phyloP scores from a whole-genome alignment of 2,797 vertebrate genomes.

The Pagetopsis macropterus region DNA sequence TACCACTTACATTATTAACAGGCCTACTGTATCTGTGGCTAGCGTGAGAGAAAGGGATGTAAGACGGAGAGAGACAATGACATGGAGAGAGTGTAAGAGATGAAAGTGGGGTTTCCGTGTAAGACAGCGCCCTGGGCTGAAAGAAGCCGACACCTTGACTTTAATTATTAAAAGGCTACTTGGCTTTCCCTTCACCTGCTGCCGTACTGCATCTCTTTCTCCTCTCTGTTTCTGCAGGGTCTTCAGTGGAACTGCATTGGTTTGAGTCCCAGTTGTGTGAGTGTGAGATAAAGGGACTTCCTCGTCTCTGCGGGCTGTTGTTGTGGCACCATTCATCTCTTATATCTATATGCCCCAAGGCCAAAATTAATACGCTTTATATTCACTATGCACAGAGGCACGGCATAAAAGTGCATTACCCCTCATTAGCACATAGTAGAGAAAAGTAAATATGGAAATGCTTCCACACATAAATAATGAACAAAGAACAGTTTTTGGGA shows the following conservation, averaged over 20 bases:
- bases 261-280: background rate
- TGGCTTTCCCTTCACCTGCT: slow-evolving; percentile 56
- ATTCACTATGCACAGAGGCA: slow-evolving; percentile 19
- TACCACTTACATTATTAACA: slow-evolving; percentile 38
- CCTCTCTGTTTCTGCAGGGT: slow-evolving; percentile 17
- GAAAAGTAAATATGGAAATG: slow-evolving; percentile 24
- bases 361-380: slow-evolving; percentile 26
- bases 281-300: slow-evolving; percentile 31
- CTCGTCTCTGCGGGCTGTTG: slow-evolving; percentile 23
- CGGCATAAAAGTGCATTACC: slow-evolving; percentile 9
- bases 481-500: slow-evolving; percentile 12
- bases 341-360: slow-evolving; percentile 25
- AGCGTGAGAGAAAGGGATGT: slow-evolving; percentile 1
- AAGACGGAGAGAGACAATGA: slow-evolving; percentile 25
- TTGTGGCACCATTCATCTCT: slow-evolving; percentile 31
- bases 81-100: slow-evolving; percentile 11
- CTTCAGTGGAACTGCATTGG: slow-evolving; percentile 14
- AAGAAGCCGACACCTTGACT: slow-evolving; percentile 62
- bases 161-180: slow-evolving; percentile 69
- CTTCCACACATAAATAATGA: slow-evolving; percentile 11
- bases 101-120: slow-evolving; percentile 48
- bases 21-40: slow-evolving; percentile 5
- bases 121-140: slow-evolving; percentile 58
- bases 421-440: slow-evolving; percentile 44
- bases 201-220: slow-evolving; percentile 22